phyloP scores from a whole-genome alignment of 2,113 vertebrate species.

The Muscicapa adusta region DNA sequence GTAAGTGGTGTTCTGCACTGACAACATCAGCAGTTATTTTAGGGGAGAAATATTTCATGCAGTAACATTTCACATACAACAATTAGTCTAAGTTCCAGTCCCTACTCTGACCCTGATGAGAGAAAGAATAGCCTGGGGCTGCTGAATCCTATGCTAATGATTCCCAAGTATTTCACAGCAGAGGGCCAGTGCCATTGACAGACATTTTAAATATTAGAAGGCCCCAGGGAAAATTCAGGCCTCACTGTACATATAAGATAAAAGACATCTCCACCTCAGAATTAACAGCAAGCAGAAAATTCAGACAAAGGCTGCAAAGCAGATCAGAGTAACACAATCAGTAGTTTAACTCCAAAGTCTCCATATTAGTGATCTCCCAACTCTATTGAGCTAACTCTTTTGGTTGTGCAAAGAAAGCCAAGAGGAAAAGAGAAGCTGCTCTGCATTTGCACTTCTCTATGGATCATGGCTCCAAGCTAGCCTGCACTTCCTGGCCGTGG shows the following conservation, averaged over 20 bases:
- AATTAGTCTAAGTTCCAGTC: not conserved
- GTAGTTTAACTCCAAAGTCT: not conserved
- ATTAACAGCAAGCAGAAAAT: not conserved
- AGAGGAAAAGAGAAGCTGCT: not conserved
- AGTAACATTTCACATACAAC: not conserved
- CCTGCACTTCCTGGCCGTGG: not conserved
- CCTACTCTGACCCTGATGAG: not conserved
- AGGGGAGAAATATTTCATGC: not conserved
- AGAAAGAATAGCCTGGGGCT: not conserved
- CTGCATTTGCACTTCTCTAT: not conserved
- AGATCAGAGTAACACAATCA: not conserved
- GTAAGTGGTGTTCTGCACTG: not conserved
- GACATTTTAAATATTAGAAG: not conserved
- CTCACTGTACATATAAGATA: not conserved
- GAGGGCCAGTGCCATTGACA: not conserved
- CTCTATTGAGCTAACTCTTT: not conserved
- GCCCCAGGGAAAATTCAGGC: not conserved
- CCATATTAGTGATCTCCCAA: not conserved
- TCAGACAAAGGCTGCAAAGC: not conserved
- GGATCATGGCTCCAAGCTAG: not conserved
- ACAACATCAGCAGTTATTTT: not conserved
- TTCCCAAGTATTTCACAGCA: not conserved
- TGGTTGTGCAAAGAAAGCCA: not conserved
- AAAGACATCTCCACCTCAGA: not conserved
- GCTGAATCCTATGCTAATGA: not conserved